phyloP scores from a whole-genome alignment of 2,797 vertebrate species.

The Setipinna tenuifilis region DNA sequence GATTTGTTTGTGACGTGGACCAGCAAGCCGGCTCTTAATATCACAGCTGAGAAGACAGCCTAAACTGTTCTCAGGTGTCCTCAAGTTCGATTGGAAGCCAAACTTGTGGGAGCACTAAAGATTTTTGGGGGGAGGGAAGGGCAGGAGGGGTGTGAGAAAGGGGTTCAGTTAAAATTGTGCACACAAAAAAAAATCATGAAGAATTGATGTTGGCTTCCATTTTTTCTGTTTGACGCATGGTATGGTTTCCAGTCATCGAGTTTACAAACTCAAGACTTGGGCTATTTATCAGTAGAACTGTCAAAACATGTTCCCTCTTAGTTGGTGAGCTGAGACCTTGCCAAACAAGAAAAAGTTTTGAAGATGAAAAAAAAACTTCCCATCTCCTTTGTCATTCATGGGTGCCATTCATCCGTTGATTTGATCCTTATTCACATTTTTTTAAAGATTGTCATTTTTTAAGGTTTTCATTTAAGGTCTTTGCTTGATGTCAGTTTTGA shows the following conservation, averaged over 20 bases:
- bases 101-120: not conserved
- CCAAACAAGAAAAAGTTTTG: not conserved
- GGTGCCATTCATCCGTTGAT: not conserved
- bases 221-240: not conserved
- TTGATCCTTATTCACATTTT: not conserved
- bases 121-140: not conserved
- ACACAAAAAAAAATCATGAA: not conserved
- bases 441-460: not conserved
- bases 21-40: conserved; percentile 13
- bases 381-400: not conserved
- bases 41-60: conserved; percentile 8
- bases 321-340: not conserved
- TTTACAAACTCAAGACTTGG: not conserved
- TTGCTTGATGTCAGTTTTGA: conserved; percentile 31
- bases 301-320: conserved; percentile 2
- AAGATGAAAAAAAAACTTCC: not conserved
- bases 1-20: conserved; percentile 8
- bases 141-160: no score
- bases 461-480: not conserved
- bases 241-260: not conserved
- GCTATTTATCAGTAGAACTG: conserved; percentile 21
- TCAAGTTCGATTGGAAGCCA: not conserved
- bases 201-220: not conserved
- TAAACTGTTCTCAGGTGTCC: not conserved
- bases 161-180: not conserved